Conservation (phyloP, 1,140 invertebrate genomes). For the Bradysia coprophila region DNA sequence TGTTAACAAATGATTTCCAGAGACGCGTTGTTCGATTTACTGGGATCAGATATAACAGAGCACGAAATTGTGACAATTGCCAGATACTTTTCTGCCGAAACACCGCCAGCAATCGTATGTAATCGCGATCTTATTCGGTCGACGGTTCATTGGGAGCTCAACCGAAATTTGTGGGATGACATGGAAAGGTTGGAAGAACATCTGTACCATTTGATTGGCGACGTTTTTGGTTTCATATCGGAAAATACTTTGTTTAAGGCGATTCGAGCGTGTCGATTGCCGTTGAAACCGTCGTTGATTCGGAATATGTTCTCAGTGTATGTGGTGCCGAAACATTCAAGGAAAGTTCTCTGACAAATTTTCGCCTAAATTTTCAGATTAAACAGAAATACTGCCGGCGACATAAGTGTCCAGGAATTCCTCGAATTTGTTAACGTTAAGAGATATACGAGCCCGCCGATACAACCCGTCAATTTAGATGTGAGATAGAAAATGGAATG, state of each 20-base stretch:
- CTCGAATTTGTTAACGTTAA: conserved; percentile 16
- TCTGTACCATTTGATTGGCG: conserved; percentile 38
- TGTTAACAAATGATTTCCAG: conserved; percentile 24
- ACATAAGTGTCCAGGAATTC: conserved; percentile 27
- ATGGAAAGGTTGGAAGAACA: conserved; percentile 41
- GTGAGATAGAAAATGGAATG: background rate
- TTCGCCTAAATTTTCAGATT: conserved; percentile 19
- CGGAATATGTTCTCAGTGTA: conserved; percentile 49
- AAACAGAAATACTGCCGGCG: conserved; percentile 36
- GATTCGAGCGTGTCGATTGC: conserved; percentile 40
- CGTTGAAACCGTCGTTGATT: conserved; percentile 41
- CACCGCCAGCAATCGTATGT: conserved; percentile 23
- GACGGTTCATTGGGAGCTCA: conserved; percentile 45
- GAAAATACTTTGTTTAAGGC: conserved; percentile 35
- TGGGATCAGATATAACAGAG: conserved; percentile 46
- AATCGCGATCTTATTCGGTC: conserved; percentile 26
- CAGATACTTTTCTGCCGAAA: conserved; percentile 34
- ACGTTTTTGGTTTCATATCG: conserved; percentile 31
- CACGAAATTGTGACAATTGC: conserved; percentile 60
- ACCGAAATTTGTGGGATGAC: conserved; percentile 46
- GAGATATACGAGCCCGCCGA: conserved; percentile 13
- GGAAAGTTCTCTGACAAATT: conserved; percentile 4
- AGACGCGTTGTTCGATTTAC: conserved; percentile 31
- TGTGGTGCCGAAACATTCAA: conserved; percentile 12
- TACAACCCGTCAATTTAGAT: conserved; percentile 16